These are phyloP conservation scores for Mya arenaria DNA, from an alignment of 1,140 invertebrate species.

Conservation along the genomic window DNA sequence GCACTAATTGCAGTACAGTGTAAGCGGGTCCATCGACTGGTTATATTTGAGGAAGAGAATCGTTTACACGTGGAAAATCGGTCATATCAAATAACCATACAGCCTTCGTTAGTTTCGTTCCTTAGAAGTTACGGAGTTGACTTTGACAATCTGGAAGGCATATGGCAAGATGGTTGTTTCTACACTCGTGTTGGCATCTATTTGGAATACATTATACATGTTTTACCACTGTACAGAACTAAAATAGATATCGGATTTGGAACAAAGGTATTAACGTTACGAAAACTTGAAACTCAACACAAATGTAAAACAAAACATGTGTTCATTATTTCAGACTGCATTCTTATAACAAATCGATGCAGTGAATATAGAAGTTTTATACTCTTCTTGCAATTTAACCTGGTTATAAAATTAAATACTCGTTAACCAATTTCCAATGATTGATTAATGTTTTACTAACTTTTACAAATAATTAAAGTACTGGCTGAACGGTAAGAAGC, in stretches of 20 bases:
- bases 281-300: neutral
- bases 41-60: constrained; percentile 70
- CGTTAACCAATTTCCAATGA: neutral
- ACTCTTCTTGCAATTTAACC: neutral
- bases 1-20: constrained; percentile 67
- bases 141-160: constrained; percentile 78
- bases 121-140: constrained; percentile 71
- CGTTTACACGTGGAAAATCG: constrained; percentile 62
- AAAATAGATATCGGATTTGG: constrained; percentile 66
- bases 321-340: neutral
- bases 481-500: too few species aligned
- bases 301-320: neutral
- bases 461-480: too few species aligned
- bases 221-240: constrained; percentile 57
- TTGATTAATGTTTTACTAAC: neutral
- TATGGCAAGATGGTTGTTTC: constrained; percentile 73
- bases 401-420: neutral
- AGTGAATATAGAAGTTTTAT: neutral
- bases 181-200: constrained; percentile 76
- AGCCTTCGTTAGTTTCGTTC: constrained; percentile 68
- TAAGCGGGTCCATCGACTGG: constrained; percentile 64
- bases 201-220: constrained; percentile 74
- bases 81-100: constrained; percentile 74
- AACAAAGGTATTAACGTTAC: constrained; percentile 78
- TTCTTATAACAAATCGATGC: neutral